These are phyloP conservation scores for Tineola bisselliella DNA, from an alignment of 2,888 invertebrate genomes.

Conservation along the genomic window DNA sequence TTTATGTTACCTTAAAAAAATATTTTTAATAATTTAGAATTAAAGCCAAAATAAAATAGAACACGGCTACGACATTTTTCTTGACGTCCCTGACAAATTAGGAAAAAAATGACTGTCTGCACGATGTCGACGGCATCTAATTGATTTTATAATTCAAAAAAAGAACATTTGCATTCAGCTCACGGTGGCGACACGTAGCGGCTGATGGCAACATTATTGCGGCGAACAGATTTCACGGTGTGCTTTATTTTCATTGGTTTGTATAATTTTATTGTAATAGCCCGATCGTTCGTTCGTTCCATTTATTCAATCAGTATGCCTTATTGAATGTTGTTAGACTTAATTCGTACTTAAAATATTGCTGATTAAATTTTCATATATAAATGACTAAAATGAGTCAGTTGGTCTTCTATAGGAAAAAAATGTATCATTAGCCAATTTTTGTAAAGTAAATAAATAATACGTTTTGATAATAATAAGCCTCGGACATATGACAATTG, in stretches of 20 bases:
- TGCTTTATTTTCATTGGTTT: conserved; percentile 41
- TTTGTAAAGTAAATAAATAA: neutral
- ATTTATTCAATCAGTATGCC: neutral
- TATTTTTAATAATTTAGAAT: neutral
- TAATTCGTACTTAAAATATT: no score
- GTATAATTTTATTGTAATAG: conserved; percentile 44
- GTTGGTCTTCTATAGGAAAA: no score
- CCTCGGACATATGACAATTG: conserved; percentile 17
- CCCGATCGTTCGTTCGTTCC: conserved; percentile 18
- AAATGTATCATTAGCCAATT: neutral
- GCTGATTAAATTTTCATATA: no score
- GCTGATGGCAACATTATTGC: conserved; percentile 14
- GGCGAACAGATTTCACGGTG: conserved; percentile 13
- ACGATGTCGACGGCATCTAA: conserved; percentile 34
- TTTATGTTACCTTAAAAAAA: no score
- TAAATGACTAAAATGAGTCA: no score
- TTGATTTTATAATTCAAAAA: conserved; percentile 56
- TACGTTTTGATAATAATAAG: conserved; percentile 16
- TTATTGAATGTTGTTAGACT: neutral
- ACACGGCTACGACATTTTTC: neutral
- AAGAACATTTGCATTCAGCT: conserved; percentile 40
- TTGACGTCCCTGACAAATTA: conserved; percentile 9
- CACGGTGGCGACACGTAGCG: conserved; percentile 31
- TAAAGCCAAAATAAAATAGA: neutral
- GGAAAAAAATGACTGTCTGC: conserved; percentile 5